Evolutionary conservation across 2,888 invertebrate genomes (phyloP), one percentile per base, ranked within the genome.

Genomic region (Seira musarum): DNA sequence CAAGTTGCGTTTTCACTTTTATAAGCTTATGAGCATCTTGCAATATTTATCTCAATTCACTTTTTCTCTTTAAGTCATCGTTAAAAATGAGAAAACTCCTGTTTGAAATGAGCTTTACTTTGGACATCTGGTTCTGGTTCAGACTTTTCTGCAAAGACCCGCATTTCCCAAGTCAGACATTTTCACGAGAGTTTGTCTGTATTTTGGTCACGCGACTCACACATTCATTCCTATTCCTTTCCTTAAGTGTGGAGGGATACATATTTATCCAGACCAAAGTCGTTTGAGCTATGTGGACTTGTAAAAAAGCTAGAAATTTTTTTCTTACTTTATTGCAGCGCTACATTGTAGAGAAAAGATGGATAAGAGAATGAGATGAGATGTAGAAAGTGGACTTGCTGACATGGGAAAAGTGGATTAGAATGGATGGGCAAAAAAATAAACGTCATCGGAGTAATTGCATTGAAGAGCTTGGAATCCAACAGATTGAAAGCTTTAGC

Each of bases 141-240:
- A 30, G 30, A 30, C 30, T 30, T 8, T 30, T 2, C 8, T 30
- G 49, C 46, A 22, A 57, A 60, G 22, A 30, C 46, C 46, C 46
- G 6, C 3, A 24, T 49, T 24, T 63, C 53, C 57, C 77, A 5
- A 77, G 77, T 77, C 77, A 77, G 70, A 60, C 76, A 76, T 77
- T 77, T 64, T 5, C 19, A 30, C 53, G 57, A 70, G 30, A 30
- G 30, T 8, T 8, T 65, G 78, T 78, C 78, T 66, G 78, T 78
- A 78, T 78, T 78, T 78, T 78, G 66, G 78, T 78, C 78, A 78
- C 78, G 78, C 67, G 78, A 78, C 66, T 24, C 46, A 30, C n/a
- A 49, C 78, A 71, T 78, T 77, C 49, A 2, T 66, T 30, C 15
- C 49, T 63, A 2, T 66, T 30, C 15, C 49, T 49, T 49, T 15